Conservation (phyloP, 2,797 vertebrate genomes). For the Lepilemur septentrionalis region DNA sequence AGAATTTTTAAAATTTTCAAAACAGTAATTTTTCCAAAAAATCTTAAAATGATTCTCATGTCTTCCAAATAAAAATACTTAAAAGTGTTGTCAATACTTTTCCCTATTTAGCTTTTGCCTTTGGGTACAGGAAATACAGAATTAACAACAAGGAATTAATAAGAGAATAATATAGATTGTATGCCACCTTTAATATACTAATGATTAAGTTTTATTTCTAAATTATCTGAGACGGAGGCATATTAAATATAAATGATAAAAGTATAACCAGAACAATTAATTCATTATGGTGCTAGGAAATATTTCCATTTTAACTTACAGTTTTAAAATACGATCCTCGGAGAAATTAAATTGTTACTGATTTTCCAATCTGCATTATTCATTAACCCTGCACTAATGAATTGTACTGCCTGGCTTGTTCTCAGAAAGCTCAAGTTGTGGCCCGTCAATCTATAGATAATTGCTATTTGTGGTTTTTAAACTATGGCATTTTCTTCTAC, state of each 20-base stretch:
- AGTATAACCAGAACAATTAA: not conserved
- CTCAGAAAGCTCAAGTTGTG: not conserved
- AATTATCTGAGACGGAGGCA: not conserved
- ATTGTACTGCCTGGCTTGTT: not conserved
- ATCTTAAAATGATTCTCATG: not conserved
- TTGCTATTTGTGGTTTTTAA: conserved; percentile 36
- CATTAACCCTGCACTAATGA: not conserved
- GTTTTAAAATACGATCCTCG: not conserved
- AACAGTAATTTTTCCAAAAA: not conserved
- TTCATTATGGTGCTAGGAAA: conserved; percentile 19
- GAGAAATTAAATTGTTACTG: conserved; percentile 12
- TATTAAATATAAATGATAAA: conserved; percentile 34
- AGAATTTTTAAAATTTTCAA: not conserved
- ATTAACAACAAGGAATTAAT: not conserved
- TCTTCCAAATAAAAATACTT: conserved; percentile 31
- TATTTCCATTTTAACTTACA: conserved; percentile 15
- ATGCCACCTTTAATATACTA: not conserved
- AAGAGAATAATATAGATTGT: not conserved
- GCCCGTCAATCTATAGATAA: not conserved
- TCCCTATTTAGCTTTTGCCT: not conserved
- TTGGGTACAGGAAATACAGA: not conserved
- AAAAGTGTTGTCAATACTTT: not conserved
- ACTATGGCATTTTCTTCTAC: not conserved
- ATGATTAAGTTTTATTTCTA: conserved; percentile 41
- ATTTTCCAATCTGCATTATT: not conserved